Conservation (phyloP, 2,113 vertebrate genomes). For the Gadus chalcogrammus region DNA sequence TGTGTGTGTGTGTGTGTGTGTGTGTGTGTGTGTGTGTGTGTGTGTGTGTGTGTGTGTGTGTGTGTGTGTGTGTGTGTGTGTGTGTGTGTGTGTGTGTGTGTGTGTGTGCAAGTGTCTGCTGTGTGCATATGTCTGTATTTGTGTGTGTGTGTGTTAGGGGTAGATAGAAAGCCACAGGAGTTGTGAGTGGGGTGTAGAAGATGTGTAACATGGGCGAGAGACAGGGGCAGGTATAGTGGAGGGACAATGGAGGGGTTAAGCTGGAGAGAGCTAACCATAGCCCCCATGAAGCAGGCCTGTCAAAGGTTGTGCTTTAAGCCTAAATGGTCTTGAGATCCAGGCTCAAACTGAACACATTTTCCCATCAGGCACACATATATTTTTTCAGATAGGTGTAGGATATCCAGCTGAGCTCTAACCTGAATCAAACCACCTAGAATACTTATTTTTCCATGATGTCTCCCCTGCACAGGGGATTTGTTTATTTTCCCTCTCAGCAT, state of each 20-base stretch:
- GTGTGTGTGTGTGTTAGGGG: constrained; percentile 12
- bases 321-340: too few relatives aligned
- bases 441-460: constrained; percentile 11
- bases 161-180: too few relatives aligned
- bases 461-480: neutral
- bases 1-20: neutral
- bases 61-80: constrained; percentile 18
- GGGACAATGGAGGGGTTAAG: constrained; percentile 25
- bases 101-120: neutral
- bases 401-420: too few relatives aligned
- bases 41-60: neutral
- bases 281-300: neutral
- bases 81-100: constrained; percentile 22
- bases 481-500: neutral
- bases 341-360: too few relatives aligned
- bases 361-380: too few relatives aligned
- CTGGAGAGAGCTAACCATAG: neutral
- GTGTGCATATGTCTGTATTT: constrained; percentile 8
- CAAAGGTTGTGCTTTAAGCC: too few relatives aligned
- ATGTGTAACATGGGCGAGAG: too few relatives aligned
- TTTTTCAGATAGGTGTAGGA: too few relatives aligned
- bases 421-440: neutral
- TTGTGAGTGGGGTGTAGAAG: too few relatives aligned
- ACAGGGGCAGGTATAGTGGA: neutral
- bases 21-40: neutral